Evolutionary conservation across 1,140 invertebrate genomes (phyloP), one percentile per base, ranked within the genome.

Genomic region (Drosophila trapezifrons): DNA sequence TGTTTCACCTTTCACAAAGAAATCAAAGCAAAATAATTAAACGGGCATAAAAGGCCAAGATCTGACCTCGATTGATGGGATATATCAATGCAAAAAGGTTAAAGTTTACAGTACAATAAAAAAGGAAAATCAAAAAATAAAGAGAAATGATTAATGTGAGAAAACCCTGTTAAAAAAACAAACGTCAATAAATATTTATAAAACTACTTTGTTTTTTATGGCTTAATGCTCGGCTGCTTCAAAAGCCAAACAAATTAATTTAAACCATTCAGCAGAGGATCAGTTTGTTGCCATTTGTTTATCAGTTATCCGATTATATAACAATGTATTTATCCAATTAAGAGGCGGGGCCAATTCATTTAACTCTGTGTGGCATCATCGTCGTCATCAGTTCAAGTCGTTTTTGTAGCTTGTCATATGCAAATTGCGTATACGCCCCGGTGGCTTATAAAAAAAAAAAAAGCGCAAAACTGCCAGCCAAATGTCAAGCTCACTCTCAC

Each of bases 361-460:
- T 51, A 18, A 40, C 52, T 51, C 22, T 38, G 62, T 25, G 37
- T 25, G 37, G 55, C 60, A 60, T 75, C 43, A 52, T 70, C 64
- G 27, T 75, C 51, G 52, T 71, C 67, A 71, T 35, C 43, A 17
- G 51, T 71, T 49, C 52, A 51, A 46, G 55, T 66, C 54, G 51
- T 55, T 76, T 76, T 76, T 76, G 62, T 54, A 35, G 56, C 46
- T 70, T 71, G 64, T 58, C 64, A 62, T 79, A 86, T 87, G 82
- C 71, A 87, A 87, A 86, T 86, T 67, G 49, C 79, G 58, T 63
- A 86, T 69, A 87, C 82, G 82, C 83, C 82, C 66, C 82, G 42
- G 47, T 54, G 75, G 54, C 67, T 37, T 9, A 51, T 25, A 35
- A 12, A 20, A 66, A 40, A 17, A 17, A n/a, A 40, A 47, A 59